phyloP scores from a whole-genome alignment of 2,113 vertebrate species.

The Sitta europaea region DNA sequence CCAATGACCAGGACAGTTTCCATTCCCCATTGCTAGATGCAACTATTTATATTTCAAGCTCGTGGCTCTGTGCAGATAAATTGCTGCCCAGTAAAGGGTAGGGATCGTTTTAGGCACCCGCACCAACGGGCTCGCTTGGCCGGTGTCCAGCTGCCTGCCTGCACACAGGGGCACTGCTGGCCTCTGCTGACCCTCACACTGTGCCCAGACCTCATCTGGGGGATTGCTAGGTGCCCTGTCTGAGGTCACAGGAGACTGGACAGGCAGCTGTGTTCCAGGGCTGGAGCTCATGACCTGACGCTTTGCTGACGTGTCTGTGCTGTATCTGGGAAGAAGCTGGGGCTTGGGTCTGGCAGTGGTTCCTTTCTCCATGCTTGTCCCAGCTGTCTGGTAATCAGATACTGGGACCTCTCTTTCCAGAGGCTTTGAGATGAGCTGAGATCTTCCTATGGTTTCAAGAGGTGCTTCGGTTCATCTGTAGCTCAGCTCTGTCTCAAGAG shows the following conservation, averaged over 20 bases:
- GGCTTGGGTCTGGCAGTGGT: background rate
- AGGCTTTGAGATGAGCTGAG: background rate
- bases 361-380: background rate
- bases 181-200: background rate
- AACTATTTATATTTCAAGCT: conserved; percentile 37
- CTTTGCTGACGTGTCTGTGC: rapidly evolving
- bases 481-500: background rate
- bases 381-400: background rate
- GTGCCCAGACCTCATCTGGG: background rate
- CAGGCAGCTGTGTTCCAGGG: rapidly evolving
- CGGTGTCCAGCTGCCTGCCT: background rate
- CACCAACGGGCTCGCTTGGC: rapidly evolving
- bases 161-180: background rate
- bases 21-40: conserved; percentile 35
- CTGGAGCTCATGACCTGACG: rapidly evolving
- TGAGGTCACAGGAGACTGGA: rapidly evolving
- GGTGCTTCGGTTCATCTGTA: background rate
- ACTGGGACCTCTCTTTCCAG: background rate
- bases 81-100: background rate
- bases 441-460: background rate
- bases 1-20: conserved; percentile 17
- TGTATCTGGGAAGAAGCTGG: background rate
- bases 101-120: rapidly evolving
- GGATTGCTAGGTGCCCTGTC: background rate
- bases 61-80: background rate